Conservation (phyloP, 1,140 invertebrate species). For the Conus ventricosus region DNA sequence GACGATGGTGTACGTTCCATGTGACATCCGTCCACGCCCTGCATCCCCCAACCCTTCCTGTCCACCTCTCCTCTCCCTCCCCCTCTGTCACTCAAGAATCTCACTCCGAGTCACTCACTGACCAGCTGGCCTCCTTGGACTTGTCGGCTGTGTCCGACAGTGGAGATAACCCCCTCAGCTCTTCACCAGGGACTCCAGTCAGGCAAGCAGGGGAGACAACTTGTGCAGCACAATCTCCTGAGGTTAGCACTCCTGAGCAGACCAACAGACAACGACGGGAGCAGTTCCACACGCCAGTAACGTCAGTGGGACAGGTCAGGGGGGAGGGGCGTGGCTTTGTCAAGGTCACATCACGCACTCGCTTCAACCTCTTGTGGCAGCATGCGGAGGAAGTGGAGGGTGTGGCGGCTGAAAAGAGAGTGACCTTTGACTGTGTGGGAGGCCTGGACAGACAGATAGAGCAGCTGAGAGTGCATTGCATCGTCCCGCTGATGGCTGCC, state of each 20-base stretch:
- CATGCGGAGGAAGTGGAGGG: neutral
- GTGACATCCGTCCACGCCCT: neutral
- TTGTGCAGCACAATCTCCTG: neutral
- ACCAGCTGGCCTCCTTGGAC: neutral
- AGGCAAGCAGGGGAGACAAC: neutral
- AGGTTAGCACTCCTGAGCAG: neutral
- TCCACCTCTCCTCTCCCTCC: neutral
- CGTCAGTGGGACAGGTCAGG: too few species aligned
- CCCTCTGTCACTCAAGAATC: neutral
- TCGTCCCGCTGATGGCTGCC: constrained; percentile 41
- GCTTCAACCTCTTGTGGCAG: constrained; percentile 33
- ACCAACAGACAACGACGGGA: neutral
- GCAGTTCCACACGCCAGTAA: neutral
- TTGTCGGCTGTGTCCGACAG: neutral
- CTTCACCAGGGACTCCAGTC: neutral
- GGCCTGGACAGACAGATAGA: constrained; percentile 59
- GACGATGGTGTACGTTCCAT: neutral
- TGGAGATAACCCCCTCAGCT: neutral
- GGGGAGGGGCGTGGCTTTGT: constrained; percentile 40
- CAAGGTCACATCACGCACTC: constrained; percentile 47
- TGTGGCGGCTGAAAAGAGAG: neutral
- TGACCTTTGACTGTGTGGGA: constrained; percentile 57
- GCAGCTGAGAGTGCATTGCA: constrained; percentile 54
- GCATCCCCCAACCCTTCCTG: neutral
- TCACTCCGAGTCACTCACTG: neutral